A percentile compares a stretch with the other conserved stretches of the same genome.
Conservation (phyloP, 2,888 invertebrate species). For the Lapara coniferarum region DNA sequence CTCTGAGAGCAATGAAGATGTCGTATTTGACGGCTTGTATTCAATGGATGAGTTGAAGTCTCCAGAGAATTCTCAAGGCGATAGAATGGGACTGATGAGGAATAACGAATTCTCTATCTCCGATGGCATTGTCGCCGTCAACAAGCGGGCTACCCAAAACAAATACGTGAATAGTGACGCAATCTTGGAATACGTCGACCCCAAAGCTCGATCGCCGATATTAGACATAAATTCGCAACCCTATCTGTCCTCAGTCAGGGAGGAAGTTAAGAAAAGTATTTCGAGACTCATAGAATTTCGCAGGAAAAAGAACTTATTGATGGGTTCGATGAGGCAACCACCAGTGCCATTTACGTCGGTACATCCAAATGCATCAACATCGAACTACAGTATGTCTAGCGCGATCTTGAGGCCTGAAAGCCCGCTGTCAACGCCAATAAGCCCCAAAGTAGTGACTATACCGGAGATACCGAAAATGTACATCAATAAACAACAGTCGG, state of each 20-base stretch:
- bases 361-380: background rate
- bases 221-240: slow-evolving; percentile 22
- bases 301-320: slow-evolving; percentile 42
- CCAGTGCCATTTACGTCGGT: background rate
- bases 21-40: slow-evolving; percentile 63
- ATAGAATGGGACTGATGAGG: slow-evolving; percentile 30
- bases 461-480: slow-evolving; percentile 54
- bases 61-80: slow-evolving; percentile 45
- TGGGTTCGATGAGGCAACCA: no score
- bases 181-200: background rate
- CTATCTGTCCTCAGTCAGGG: slow-evolving; percentile 36
- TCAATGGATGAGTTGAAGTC: slow-evolving; percentile 67
- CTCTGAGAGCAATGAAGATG: slow-evolving; percentile 52
- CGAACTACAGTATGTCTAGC: slow-evolving; percentile 33
- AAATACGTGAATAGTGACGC: background rate
- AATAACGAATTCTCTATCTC: slow-evolving; percentile 31
- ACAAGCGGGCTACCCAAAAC: slow-evolving; percentile 24
- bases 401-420: slow-evolving; percentile 37
- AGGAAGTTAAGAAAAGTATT: slow-evolving; percentile 60
- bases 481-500: slow-evolving; percentile 52
- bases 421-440: slow-evolving; percentile 35
- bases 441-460: slow-evolving; percentile 44
- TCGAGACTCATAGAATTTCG: slow-evolving; percentile 62
- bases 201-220: background rate
- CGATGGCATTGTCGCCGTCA: slow-evolving; percentile 26